Evolutionary conservation across 2,888 invertebrate genomes (phyloP), one percentile per base, ranked within the genome.

Genomic region (Altica lythri): DNA sequence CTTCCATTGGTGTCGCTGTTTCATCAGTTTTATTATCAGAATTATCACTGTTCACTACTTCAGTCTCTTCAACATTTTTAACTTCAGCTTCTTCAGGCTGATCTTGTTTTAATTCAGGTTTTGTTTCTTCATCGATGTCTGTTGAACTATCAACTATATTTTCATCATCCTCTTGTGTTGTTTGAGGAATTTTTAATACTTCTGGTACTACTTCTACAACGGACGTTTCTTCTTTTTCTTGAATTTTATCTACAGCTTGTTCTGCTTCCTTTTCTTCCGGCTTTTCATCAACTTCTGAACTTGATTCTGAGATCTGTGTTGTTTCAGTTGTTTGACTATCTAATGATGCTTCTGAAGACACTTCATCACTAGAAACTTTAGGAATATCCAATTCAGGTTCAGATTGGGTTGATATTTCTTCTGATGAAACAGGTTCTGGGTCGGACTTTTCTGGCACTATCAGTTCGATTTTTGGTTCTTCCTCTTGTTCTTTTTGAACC

Each of bases 401-500:
- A 10, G 9, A n/a, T n/a, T n/a, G n/a, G n/a, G 27, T 10, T 37
- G 37, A 4, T 22, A 5, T 18, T 38, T 29, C 29, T 30, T 52
- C 45, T 13, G 30, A 13, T 16, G 42, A 13, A 14, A 14, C 6
- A 6, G 32, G 25, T n/a, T 51, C 45, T 19, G 18, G 22, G 0
- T 43, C 12, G 12, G n/a, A n/a, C n/a, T 29, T 19, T 37, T 44
- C 44, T 30, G 45, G 6, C 16, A 35, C 38, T n/a, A 47, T 29
- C 16, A 37, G 17, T 71, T 79, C 78, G 52, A 79, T 78, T 52
- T 61, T 63, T 43, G 59, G 68, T n/a, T 44, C 50, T n/a, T 76
- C 75, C 62, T 78, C 77, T 14, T 77, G 42, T 30, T 27, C 40
- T 46, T 55, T 46, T 19, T 35, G 37, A 51, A 45, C 18, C 55